phyloP scores from a whole-genome alignment of 2,888 invertebrate species.

The Polyploca ridens region DNA sequence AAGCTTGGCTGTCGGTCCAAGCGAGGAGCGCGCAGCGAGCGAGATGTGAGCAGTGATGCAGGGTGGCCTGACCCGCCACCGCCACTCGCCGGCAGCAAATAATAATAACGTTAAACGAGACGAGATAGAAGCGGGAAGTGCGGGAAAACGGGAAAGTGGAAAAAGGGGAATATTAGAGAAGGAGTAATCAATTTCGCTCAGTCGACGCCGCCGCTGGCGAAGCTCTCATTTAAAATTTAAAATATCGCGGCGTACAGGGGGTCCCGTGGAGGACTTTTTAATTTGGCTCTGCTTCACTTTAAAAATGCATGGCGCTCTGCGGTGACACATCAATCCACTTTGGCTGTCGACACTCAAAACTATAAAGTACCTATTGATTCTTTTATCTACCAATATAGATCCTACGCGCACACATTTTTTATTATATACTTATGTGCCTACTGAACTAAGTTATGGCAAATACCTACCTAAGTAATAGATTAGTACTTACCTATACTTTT shows the following conservation, averaged over 20 bases:
- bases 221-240: slow-evolving; percentile 82
- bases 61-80: slow-evolving; percentile 36
- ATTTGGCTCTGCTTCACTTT: slow-evolving; percentile 77
- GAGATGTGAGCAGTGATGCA: slow-evolving; percentile 31
- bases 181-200: slow-evolving; percentile 84
- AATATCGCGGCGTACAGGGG: slow-evolving; percentile 75
- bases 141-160: slow-evolving; percentile 73
- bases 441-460: not conserved
- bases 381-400: slow-evolving; percentile 33
- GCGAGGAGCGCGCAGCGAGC: slow-evolving; percentile 43
- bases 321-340: slow-evolving; percentile 82
- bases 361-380: slow-evolving; percentile 50
- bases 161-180: slow-evolving; percentile 83
- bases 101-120: slow-evolving; percentile 80
- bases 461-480: no score
- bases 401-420: slow-evolving; percentile 6
- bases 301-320: slow-evolving; percentile 80
- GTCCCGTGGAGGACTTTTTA: slow-evolving; percentile 79
- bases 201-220: slow-evolving; percentile 75
- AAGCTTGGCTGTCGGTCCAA: slow-evolving; percentile 57
- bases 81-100: slow-evolving; percentile 51
- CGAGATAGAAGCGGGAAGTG: slow-evolving; percentile 72
- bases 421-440: slow-evolving; percentile 10
- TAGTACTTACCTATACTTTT: no score
- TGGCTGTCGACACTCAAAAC: slow-evolving; percentile 66